phyloP scores from a whole-genome alignment of 1,140 invertebrate species.

The Heliothis subflexa region DNA sequence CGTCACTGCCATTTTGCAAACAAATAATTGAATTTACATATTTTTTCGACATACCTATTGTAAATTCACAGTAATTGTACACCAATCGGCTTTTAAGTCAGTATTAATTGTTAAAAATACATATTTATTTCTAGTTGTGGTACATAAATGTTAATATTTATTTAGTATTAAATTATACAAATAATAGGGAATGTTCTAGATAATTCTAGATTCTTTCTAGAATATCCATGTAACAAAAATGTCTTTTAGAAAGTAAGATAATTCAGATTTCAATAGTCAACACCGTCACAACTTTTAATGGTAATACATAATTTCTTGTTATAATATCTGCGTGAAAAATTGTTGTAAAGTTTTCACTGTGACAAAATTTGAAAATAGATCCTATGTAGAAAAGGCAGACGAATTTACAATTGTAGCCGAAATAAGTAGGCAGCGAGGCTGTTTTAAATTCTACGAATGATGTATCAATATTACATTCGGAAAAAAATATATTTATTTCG shows the following conservation, averaged over 20 bases:
- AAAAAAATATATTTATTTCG: no score
- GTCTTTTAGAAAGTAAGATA: not conserved
- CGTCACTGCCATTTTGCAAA: conserved; percentile 35
- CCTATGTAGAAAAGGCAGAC: no score
- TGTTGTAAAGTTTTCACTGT: no score
- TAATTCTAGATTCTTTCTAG: conserved; percentile 10
- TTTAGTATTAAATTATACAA: conserved; percentile 36
- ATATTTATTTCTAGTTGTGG: conserved; percentile 28
- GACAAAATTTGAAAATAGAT: no score
- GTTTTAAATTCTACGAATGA: no score
- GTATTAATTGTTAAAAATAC: conserved; percentile 34
- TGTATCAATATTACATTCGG: no score
- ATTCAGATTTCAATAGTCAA: not conserved
- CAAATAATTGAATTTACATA: conserved; percentile 14
- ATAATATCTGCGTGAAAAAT: not conserved
- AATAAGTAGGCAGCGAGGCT: not conserved
- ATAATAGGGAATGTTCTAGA: conserved; percentile 2
- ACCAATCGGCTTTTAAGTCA: conserved; percentile 34
- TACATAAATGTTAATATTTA: conserved; percentile 38
- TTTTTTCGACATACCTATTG: conserved; percentile 10
- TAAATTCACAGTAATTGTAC: conserved; percentile 5
- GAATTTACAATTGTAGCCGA: not conserved
- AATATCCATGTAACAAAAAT: not conserved
- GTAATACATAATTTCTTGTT: not conserved
- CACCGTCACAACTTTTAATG: not conserved